Percentiles rank a stretch among this genome's conserved stretches.
These are phyloP conservation scores for Ophion ventricosus DNA, from an alignment of 2,888 invertebrate species.

Conservation along the genomic window DNA sequence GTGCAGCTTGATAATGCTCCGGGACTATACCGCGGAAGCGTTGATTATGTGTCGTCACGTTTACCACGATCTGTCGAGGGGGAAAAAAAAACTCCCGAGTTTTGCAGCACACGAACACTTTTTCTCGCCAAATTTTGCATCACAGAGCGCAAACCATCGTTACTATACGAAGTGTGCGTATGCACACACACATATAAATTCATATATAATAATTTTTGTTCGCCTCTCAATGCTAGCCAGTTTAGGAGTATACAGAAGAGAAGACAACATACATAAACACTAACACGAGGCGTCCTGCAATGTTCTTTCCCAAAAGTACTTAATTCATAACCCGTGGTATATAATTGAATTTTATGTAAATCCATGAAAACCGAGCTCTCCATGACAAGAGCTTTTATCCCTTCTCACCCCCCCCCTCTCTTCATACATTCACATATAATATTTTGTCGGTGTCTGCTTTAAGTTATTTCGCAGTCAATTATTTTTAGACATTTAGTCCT, in stretches of 20 bases:
- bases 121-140: neutral
- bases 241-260: neutral
- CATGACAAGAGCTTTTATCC: slow-evolving; percentile 18
- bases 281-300: slow-evolving; percentile 1
- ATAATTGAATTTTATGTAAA: slow-evolving; percentile 46
- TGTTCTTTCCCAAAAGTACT: slow-evolving; percentile 2
- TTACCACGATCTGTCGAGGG: slow-evolving; percentile 4
- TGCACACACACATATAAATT: neutral
- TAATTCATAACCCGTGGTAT: slow-evolving; percentile 17
- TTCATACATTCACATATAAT: neutral
- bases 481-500: neutral
- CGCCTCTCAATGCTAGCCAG: neutral
- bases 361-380: slow-evolving; percentile 4
- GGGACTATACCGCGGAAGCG: neutral
- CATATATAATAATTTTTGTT: slow-evolving; percentile 3
- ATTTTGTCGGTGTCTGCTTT: neutral
- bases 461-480: too few relatives aligned
- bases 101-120: neutral
- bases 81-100: slow-evolving; percentile 4
- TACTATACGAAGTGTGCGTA: neutral
- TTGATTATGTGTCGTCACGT: slow-evolving; percentile 3
- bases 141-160: slow-evolving; percentile 3
- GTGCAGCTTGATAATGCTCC: neutral
- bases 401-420: neutral
- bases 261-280: slow-evolving; percentile 22